A percentile compares a stretch with the other conserved stretches of the same genome.
phyloP scores from a whole-genome alignment of 1,140 invertebrate genomes.

The Riptortus pedestris region DNA sequence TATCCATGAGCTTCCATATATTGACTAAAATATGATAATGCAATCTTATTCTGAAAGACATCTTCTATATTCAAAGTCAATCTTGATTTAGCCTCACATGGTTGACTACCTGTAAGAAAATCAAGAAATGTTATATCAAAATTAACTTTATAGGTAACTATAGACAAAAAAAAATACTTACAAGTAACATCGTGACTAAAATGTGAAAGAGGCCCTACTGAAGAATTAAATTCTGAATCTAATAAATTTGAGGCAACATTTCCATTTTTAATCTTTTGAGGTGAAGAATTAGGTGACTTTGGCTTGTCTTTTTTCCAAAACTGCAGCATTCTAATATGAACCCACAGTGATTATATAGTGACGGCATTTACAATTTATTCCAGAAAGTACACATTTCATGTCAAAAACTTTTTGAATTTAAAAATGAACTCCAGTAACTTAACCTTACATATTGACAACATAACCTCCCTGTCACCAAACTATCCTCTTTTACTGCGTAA shows the following conservation, averaged over 20 bases:
- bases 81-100: slow-evolving; percentile 22
- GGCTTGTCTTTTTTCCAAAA: slow-evolving; percentile 28
- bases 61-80: slow-evolving; percentile 25
- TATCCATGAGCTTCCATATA: slow-evolving; percentile 27
- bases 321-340: slow-evolving; percentile 25
- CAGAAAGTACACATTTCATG: background rate
- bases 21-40: slow-evolving; percentile 26
- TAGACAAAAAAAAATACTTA: slow-evolving; percentile 13
- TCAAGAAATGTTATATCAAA: background rate
- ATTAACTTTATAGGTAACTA: background rate
- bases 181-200: slow-evolving; percentile 19
- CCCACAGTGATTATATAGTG: background rate
- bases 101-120: slow-evolving; percentile 20
- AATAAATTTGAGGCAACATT: background rate
- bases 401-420: background rate
- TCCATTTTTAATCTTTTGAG: slow-evolving; percentile 22
- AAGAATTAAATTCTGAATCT: slow-evolving; percentile 9
- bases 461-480: no score
- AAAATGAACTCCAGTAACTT: background rate
- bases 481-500: no score
- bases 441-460: slow-evolving; percentile 5
- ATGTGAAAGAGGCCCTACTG: slow-evolving; percentile 21
- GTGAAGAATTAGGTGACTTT: slow-evolving; percentile 17
- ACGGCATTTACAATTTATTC: background rate
- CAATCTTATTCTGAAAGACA: slow-evolving; percentile 25